phyloP scores from a whole-genome alignment of 2,797 vertebrate species.

The Apodemus agrarius region DNA sequence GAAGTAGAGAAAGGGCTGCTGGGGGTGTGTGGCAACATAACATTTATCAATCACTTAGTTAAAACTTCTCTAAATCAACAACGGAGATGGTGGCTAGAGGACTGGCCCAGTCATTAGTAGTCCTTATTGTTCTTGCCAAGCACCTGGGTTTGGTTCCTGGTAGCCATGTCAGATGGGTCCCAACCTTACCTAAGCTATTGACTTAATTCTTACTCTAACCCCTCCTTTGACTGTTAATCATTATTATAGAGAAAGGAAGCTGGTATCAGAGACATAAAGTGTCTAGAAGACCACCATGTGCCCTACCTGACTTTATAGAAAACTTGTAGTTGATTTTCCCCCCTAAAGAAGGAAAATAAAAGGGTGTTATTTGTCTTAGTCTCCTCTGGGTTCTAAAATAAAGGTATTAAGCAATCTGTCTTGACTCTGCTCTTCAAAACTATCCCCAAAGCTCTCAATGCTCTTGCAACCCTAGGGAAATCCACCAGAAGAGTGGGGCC shows the following conservation, averaged over 20 bases:
- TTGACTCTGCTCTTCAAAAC: not conserved
- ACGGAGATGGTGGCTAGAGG: rapidly evolving
- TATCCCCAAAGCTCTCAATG: not conserved
- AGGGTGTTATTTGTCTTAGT: not conserved
- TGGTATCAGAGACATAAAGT: not conserved
- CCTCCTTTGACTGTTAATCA: not conserved
- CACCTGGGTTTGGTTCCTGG: too few relatives aligned
- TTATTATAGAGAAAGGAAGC: not conserved
- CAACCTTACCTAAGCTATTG: not conserved
- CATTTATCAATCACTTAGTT: not conserved
- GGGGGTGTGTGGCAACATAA: not conserved
- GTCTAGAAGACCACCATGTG: not conserved
- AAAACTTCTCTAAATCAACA: not conserved
- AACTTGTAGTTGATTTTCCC: not conserved
- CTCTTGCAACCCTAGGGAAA: not conserved
- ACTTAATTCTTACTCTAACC: not conserved
- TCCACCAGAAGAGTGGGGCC: not conserved
- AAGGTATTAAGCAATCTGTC: not conserved
- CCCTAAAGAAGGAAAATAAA: not conserved
- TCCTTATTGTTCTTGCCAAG: not conserved
- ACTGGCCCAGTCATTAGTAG: not conserved
- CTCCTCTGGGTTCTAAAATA: not conserved
- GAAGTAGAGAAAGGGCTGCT: not conserved
- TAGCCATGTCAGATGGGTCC: too few relatives aligned
- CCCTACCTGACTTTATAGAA: not conserved